Percentiles rank a stretch among this genome's conserved stretches.
phyloP scores from a whole-genome alignment of 2,888 invertebrate species.

The Serripes groenlandicus region DNA sequence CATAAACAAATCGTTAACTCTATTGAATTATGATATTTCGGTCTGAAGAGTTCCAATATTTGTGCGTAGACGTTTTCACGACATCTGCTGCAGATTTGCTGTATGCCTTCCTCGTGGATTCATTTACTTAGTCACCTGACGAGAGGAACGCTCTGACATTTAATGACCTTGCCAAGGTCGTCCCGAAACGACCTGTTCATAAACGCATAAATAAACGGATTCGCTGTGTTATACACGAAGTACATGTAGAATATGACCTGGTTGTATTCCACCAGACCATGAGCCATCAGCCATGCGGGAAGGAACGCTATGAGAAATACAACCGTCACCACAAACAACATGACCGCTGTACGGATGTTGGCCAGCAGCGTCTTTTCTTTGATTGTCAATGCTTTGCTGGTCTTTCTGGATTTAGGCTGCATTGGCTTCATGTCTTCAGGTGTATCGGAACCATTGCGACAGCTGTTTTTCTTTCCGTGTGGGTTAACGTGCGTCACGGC shows the following conservation, averaged over 20 bases:
- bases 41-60: not conserved
- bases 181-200: slow-evolving; percentile 85
- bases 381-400: slow-evolving; percentile 48
- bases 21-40: not conserved
- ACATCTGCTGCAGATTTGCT: too few relatives aligned
- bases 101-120: not conserved
- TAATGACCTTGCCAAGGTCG: slow-evolving; percentile 74
- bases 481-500: slow-evolving; percentile 64
- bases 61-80: not conserved
- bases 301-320: slow-evolving; percentile 85
- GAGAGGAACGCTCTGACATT: slow-evolving; percentile 60
- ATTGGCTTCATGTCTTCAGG: slow-evolving; percentile 40
- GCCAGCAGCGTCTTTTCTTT: slow-evolving; percentile 68
- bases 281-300: slow-evolving; percentile 83
- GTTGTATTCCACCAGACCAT: slow-evolving; percentile 71
- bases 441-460: slow-evolving; percentile 8
- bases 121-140: slow-evolving; percentile 25
- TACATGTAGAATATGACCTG: slow-evolving; percentile 84
- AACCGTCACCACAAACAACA: slow-evolving; percentile 85
- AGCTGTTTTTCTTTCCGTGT: slow-evolving; percentile 46
- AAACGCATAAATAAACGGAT: slow-evolving; percentile 85
- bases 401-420: slow-evolving; percentile 28
- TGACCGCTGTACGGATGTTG: slow-evolving; percentile 85
- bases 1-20: not conserved
- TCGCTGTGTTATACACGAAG: slow-evolving; percentile 84